These are phyloP conservation scores for Zygothrica quintamaculata DNA, from an alignment of 2,888 invertebrate species.

Conservation along the genomic window DNA sequence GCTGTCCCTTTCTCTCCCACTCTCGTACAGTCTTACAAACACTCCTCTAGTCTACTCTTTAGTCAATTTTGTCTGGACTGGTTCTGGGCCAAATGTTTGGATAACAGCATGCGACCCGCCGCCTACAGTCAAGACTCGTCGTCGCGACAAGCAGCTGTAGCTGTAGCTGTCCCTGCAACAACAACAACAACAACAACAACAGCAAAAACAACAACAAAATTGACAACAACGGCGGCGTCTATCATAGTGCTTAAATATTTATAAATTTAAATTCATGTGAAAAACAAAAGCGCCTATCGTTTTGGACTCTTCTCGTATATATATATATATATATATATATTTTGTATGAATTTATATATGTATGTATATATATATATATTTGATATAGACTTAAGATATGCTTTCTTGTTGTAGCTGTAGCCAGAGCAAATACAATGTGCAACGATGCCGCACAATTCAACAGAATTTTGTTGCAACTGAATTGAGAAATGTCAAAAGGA, in stretches of 20 bases:
- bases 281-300: conserved; percentile 72
- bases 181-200: no score
- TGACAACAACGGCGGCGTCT: conserved; percentile 52
- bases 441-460: conserved; percentile 56
- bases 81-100: conserved; percentile 52
- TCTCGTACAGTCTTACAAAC: conserved; percentile 9
- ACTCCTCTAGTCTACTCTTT: conserved; percentile 1
- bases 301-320: no score
- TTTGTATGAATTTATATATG: no score
- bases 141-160: no score
- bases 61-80: conserved; percentile 8
- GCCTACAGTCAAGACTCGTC: conserved; percentile 32
- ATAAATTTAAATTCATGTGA: conserved; percentile 76
- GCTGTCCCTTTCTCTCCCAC: neutral
- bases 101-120: conserved; percentile 45
- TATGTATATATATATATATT: no score
- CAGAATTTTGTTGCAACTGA: conserved; percentile 62
- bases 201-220: no score
- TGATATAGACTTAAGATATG: no score
- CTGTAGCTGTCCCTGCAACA: conserved; percentile 36
- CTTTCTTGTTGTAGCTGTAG: no score
- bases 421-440: conserved; percentile 45
- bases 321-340: no score
- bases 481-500: conserved; percentile 77
- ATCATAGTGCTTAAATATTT: conserved; percentile 74